Percentiles rank a stretch among this genome's conserved stretches.
Evolutionary conservation across 1,140 invertebrate genomes (phyloP).

Genomic region (Panulirus ornatus): DNA sequence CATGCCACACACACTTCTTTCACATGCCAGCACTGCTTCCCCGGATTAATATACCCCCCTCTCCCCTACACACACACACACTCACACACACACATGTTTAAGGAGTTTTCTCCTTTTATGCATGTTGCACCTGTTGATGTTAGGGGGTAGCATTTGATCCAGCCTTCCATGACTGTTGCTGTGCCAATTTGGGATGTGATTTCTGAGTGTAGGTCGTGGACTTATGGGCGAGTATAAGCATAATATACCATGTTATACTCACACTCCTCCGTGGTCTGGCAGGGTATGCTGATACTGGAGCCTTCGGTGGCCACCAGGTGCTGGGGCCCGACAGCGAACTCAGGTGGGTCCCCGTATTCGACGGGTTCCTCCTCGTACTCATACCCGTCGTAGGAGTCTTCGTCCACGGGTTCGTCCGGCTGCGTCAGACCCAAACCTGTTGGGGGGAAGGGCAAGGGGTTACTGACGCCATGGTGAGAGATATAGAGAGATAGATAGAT

Average conservation of each 20-base stretch:
- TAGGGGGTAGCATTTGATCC: neutral
- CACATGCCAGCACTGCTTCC: no score
- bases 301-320: constrained; percentile 10
- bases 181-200: neutral
- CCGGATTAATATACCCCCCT: no score
- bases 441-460: no score
- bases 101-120: no score
- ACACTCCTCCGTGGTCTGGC: neutral
- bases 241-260: neutral
- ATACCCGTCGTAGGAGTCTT: neutral
- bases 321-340: constrained; percentile 4
- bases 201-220: neutral
- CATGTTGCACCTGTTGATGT: no score
- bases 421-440: no score
- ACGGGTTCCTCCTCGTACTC: constrained; percentile 11
- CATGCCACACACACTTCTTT: no score
- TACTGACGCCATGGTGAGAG: no score
- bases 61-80: no score
- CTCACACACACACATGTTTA: no score
- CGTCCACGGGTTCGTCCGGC: constrained; percentile 1
- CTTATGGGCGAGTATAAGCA: neutral
- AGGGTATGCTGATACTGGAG: constrained; percentile 1
- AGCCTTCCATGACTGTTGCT: no score
- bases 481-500: no score
- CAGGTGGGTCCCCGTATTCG: constrained; percentile 20